Base-by-base conservation (phyloP, 2,113 vertebrate species). In the Lontra canadensis region DNA sequence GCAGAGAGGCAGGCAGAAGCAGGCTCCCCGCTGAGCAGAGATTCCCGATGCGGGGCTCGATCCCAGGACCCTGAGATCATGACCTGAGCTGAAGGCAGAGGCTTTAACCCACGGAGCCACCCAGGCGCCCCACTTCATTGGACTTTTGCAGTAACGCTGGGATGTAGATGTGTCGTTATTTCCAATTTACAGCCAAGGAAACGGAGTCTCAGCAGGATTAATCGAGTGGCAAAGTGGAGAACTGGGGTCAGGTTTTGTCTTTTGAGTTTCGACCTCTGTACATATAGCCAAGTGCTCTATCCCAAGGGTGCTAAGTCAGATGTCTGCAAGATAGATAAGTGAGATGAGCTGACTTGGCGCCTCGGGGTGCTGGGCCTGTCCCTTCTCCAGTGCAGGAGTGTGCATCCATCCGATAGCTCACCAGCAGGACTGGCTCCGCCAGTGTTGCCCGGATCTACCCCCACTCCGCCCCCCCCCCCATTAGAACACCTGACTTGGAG, bases 101-200 rank as follows among this genome's bases (percentile, higher is more conserved):
- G 49, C 49, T 52, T 52, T 52, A 52, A 52, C 15, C 49, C 49
- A 52, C 15, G 0, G 49, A 52, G 49, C 49, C 49, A 52, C 49
- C 49, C 49, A 52, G 49, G 49, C 1, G 15, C 49, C 49, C 49
- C 15, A 52, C 49, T 52, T 52, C 4, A 3, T 34, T 67, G 20
- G 67, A 18, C 2, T 95, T 44, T 88, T 49, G 18, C 36, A 12
- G 8, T 29, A 1, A 65, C 1, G 14, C 52, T 34, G 0, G 15
- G 65, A 49, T 25, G 1, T 10, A 15, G 17, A 26, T 47, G 5
- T 20, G 55, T 61, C 21, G 17, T 59, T 79, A 15, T 26, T 74
- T 90, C 69, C 85, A 82, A 76, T 80, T 87, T 52, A 92, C 15
- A 52, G 89, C 57, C 29, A 11, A 49, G 67, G 87, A 96, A 84